Evolutionary conservation across 2,888 invertebrate species (phyloP).

Genomic region (Gymnocheta viridis): DNA sequence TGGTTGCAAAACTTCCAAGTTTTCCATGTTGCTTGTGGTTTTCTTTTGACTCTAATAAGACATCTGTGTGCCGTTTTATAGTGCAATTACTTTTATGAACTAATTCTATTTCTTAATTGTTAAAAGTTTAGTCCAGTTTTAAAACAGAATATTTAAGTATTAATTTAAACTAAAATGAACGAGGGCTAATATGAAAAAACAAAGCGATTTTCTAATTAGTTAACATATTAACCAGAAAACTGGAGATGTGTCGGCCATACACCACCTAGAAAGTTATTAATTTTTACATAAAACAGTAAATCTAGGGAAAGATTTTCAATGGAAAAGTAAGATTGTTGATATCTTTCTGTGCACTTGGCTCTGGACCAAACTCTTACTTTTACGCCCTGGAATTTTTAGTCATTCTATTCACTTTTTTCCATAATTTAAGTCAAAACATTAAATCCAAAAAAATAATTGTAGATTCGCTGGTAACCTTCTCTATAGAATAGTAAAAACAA

Average conservation of each 20-base stretch:
- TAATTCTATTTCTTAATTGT: conserved; percentile 5
- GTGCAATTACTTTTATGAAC: not conserved
- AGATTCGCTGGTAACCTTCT: no score
- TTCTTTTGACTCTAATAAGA: not conserved
- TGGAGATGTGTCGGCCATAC: not conserved
- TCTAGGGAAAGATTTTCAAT: no score
- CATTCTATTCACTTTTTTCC: no score
- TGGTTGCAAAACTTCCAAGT: not conserved
- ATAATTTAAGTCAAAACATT: no score
- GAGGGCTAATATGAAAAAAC: not conserved
- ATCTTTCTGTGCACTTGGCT: no score
- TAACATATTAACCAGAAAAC: not conserved
- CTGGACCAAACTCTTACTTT: no score
- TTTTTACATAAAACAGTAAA: no score
- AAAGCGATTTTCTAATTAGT: not conserved
- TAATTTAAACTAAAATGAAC: not conserved
- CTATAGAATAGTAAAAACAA: no score
- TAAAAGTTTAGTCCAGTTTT: not conserved
- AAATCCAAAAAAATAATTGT: no score
- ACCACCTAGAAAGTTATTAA: no score
- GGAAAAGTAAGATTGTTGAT: no score
- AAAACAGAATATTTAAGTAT: conserved; percentile 29
- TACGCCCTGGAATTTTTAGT: no score
- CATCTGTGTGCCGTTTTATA: not conserved
- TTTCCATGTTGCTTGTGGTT: not conserved